Conservation (phyloP, 2,888 invertebrate genomes). For the Blastobasis lacticolella region DNA sequence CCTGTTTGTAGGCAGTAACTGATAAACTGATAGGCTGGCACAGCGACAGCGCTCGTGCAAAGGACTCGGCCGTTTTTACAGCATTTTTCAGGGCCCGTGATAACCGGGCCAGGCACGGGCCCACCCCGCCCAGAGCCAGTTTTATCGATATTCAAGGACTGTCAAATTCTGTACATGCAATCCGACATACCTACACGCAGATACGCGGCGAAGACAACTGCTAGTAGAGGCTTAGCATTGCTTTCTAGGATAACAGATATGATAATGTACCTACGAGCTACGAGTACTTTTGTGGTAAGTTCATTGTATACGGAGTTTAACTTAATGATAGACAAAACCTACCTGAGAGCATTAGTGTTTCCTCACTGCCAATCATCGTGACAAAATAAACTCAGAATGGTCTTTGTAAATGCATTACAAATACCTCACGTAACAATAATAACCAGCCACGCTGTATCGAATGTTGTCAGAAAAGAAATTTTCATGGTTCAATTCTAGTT, state of each 20-base stretch:
- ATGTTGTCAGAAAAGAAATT: too few species aligned
- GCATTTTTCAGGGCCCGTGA: slow-evolving; percentile 46
- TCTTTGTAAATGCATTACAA: too few species aligned
- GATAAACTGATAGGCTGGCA: not conserved
- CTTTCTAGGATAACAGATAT: too few species aligned
- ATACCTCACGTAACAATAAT: not conserved
- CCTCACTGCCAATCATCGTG: slow-evolving; percentile 1
- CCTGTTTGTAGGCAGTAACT: not conserved
- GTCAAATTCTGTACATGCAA: slow-evolving; percentile 17
- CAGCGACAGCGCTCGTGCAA: not conserved
- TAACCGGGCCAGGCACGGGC: slow-evolving; percentile 38
- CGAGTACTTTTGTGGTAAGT: too few species aligned
- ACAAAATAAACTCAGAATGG: not conserved
- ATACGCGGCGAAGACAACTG: too few species aligned
- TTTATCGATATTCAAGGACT: slow-evolving; percentile 44
- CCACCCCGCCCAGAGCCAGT: slow-evolving; percentile 39
- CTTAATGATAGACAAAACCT: too few species aligned
- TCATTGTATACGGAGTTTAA: too few species aligned
- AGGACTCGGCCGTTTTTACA: slow-evolving; percentile 47
- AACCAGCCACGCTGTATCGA: too few species aligned
- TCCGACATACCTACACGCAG: not conserved
- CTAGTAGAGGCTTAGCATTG: too few species aligned
- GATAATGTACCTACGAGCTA: too few species aligned
- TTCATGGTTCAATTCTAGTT: slow-evolving; percentile 1
- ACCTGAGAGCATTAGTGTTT: not conserved